Percentiles rank a stretch among this genome's conserved stretches.
These are phyloP conservation scores for Philopedon plagiatum DNA, from an alignment of 2,888 invertebrate species.

Conservation along the genomic window DNA sequence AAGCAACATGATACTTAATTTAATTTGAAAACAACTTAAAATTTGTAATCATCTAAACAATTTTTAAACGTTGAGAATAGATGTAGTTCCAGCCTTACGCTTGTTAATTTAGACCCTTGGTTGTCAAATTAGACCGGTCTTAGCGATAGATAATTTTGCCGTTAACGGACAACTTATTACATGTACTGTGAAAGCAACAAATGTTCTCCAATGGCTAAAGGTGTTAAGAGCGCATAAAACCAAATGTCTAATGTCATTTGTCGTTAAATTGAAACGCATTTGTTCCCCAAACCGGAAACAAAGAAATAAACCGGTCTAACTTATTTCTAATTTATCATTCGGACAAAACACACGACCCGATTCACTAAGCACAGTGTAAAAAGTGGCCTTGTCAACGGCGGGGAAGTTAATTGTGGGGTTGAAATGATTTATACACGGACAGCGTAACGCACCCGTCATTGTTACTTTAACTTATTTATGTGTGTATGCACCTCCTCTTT, in stretches of 20 bases:
- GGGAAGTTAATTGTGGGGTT: slow-evolving; percentile 30
- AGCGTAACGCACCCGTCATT: slow-evolving; percentile 24
- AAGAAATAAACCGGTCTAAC: slow-evolving; percentile 26
- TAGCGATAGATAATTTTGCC: no score
- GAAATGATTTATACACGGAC: slow-evolving; percentile 18
- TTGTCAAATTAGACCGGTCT: no score
- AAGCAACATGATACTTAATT: no score
- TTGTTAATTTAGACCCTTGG: no score
- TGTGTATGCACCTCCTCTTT: slow-evolving; percentile 20
- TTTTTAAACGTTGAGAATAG: no score
- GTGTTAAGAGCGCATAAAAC: background rate
- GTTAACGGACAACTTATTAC: no score
- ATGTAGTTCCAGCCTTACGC: no score
- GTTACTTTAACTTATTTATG: slow-evolving; percentile 27
- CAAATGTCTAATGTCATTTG: background rate
- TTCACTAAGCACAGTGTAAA: slow-evolving; percentile 26
- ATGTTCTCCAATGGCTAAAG: background rate
- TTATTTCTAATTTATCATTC: slow-evolving; percentile 27
- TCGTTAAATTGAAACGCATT: background rate
- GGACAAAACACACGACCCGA: slow-evolving; percentile 18
- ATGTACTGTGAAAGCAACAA: no score
- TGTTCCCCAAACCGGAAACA: slow-evolving; percentile 27
- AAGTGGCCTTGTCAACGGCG: slow-evolving; percentile 25
- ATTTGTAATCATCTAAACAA: no score
- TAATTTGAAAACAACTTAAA: no score